Percentiles rank a stretch among this genome's conserved stretches.
Evolutionary conservation across 2,888 invertebrate genomes (phyloP).

Genomic region (Drosophila colorata): DNA sequence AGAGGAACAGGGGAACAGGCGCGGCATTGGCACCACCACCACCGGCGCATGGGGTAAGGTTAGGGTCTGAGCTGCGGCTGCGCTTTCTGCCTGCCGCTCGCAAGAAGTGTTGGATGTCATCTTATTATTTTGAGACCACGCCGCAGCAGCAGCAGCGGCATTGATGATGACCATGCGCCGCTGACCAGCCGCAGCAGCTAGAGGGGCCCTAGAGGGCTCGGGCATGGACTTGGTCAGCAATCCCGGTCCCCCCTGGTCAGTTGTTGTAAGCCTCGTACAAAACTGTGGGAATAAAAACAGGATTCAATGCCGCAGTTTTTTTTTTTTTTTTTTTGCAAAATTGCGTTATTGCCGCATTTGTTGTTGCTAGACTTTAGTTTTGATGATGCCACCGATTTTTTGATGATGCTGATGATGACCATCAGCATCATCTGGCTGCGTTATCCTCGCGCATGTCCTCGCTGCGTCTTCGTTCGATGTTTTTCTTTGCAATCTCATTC

Average conservation of each 20-base stretch:
- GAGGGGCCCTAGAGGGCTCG: conserved; percentile 28
- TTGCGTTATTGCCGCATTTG: conserved; percentile 59
- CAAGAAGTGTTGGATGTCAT: conserved; percentile 86
- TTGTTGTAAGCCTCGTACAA: conserved; percentile 67
- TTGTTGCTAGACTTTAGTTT: conserved; percentile 45
- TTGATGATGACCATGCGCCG: conserved; percentile 75
- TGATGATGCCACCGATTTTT: conserved; percentile 69
- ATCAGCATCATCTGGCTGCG: conserved; percentile 34
- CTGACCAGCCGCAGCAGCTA: conserved; percentile 56
- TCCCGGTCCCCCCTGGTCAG: conserved; percentile 32
- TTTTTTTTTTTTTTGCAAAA: no score
- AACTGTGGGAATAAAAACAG: conserved; percentile 86
- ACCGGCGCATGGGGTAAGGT: conserved; percentile 58
- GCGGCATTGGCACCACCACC: conserved; percentile 41
- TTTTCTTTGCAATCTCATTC: conserved; percentile 16
- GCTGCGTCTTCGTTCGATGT: conserved; percentile 11
- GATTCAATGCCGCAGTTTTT: conserved; percentile 72
- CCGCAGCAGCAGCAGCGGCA: conserved; percentile 49
- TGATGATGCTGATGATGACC: conserved; percentile 61
- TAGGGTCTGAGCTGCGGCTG: conserved; percentile 45
- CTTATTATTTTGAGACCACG: conserved; percentile 84
- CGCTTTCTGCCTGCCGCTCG: conserved; percentile 49
- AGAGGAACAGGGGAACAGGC: conserved; percentile 11
- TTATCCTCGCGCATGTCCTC: conserved; percentile 63
- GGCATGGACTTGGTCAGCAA: conserved; percentile 23